Conservation (phyloP, 1,140 invertebrate species). For the Chlorops oryzae region DNA sequence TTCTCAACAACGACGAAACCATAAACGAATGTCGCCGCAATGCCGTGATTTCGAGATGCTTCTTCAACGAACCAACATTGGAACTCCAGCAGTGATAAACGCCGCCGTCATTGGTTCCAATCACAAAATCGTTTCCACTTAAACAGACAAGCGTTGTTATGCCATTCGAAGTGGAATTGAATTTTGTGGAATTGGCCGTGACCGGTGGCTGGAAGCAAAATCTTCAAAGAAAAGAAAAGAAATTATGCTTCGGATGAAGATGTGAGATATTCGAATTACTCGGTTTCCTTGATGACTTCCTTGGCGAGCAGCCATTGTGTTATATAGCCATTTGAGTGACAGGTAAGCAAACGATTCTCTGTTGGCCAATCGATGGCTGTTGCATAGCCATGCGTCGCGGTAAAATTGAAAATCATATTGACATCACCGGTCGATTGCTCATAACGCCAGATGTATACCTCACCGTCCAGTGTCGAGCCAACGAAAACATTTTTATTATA, state of each 20-base stretch:
- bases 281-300: constrained; percentile 30
- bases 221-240: constrained; percentile 1
- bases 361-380: constrained; percentile 34
- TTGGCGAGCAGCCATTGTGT: constrained; percentile 29
- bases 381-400: constrained; percentile 29
- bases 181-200: too few relatives aligned
- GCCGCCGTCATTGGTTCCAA: constrained; percentile 34
- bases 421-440: constrained; percentile 15
- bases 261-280: constrained; percentile 23
- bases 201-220: constrained; percentile 5
- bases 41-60: constrained; percentile 25
- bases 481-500: constrained; percentile 40
- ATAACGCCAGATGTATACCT: constrained; percentile 37
- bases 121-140: constrained; percentile 28
- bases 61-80: constrained; percentile 13
- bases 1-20: constrained; percentile 28
- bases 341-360: constrained; percentile 31
- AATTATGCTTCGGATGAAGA: too few relatives aligned
- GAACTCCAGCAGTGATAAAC: constrained; percentile 30
- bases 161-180: too few relatives aligned
- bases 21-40: constrained; percentile 35
- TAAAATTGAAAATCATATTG: constrained; percentile 20
- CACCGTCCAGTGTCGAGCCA: constrained; percentile 39
- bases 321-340: constrained; percentile 35
- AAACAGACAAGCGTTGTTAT: constrained; percentile 28